phyloP scores from a whole-genome alignment of 2,797 vertebrate species.

The Sebastes itinus region DNA sequence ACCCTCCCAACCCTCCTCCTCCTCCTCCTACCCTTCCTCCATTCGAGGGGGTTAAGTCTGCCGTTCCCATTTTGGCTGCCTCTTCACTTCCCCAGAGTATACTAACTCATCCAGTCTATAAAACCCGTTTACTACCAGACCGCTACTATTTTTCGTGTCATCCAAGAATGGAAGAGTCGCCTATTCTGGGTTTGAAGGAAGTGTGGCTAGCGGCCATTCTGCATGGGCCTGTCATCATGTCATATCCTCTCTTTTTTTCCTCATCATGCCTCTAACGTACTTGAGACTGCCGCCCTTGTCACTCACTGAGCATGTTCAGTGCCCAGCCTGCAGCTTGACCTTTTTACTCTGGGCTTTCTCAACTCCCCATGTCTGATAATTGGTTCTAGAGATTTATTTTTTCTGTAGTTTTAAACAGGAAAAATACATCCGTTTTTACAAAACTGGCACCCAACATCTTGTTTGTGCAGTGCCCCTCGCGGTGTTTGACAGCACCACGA shows the following conservation, averaged over 20 bases:
- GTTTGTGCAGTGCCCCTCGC: slow-evolving; percentile 2
- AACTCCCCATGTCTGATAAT: slow-evolving; percentile 20
- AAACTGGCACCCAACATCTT: slow-evolving; percentile 18
- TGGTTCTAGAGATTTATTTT: slow-evolving; percentile 7
- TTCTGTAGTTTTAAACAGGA: background rate
- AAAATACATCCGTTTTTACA: slow-evolving; percentile 15
- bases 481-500: slow-evolving; percentile 11
- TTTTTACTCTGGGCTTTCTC: slow-evolving; percentile 12
- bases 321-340: slow-evolving; percentile 39
- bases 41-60: slow-evolving; percentile 51
- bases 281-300: slow-evolving; percentile 57
- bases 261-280: slow-evolving; percentile 51
- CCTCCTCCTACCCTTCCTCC: slow-evolving; percentile 73
- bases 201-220: slow-evolving; percentile 66
- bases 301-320: slow-evolving; percentile 78
- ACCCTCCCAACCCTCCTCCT: slow-evolving; percentile 50
- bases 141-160: slow-evolving; percentile 59
- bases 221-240: slow-evolving; percentile 81
- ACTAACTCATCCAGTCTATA: slow-evolving; percentile 83
- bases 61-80: slow-evolving; percentile 78
- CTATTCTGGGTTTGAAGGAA: slow-evolving; percentile 78
- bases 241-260: slow-evolving; percentile 57
- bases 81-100: slow-evolving; percentile 84
- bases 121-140: slow-evolving; percentile 49
- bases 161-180: slow-evolving; percentile 64